phyloP scores from a whole-genome alignment of 2,888 invertebrate species.

The Drosophila mimica region DNA sequence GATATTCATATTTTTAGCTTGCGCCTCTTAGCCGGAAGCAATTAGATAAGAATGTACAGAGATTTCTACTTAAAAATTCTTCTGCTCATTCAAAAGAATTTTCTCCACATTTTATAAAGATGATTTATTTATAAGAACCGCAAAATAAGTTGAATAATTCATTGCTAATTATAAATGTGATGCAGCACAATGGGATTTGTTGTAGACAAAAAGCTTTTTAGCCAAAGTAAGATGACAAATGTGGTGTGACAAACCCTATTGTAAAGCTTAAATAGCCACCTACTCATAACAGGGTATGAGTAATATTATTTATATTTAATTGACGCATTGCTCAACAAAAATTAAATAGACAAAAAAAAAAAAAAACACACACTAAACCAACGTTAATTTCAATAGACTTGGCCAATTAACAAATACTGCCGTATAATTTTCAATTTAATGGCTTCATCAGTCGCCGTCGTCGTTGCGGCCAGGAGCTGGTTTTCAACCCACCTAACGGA shows the following conservation, averaged over 20 bases:
- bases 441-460: conserved; percentile 68
- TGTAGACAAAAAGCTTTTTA: neutral
- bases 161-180: neutral
- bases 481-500: conserved; percentile 47
- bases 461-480: conserved; percentile 39
- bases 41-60: conserved; percentile 55
- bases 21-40: conserved; percentile 63
- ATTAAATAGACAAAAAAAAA: neutral
- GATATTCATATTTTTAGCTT: conserved; percentile 26
- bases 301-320: conserved; percentile 8
- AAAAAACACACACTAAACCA: conserved; percentile 28
- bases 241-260: neutral
- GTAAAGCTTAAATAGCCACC: neutral
- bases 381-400: conserved; percentile 68
- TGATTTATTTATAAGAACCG: conserved; percentile 17
- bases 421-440: conserved; percentile 76
- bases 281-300: neutral
- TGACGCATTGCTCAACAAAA: neutral
- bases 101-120: conserved; percentile 17
- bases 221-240: neutral
- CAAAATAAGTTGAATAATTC: conserved; percentile 8
- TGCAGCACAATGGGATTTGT: neutral
- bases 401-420: conserved; percentile 70
- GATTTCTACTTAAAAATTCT: conserved; percentile 24
- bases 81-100: conserved; percentile 42